phyloP scores from a whole-genome alignment of 2,797 vertebrate species.

The Crax fasciolata region DNA sequence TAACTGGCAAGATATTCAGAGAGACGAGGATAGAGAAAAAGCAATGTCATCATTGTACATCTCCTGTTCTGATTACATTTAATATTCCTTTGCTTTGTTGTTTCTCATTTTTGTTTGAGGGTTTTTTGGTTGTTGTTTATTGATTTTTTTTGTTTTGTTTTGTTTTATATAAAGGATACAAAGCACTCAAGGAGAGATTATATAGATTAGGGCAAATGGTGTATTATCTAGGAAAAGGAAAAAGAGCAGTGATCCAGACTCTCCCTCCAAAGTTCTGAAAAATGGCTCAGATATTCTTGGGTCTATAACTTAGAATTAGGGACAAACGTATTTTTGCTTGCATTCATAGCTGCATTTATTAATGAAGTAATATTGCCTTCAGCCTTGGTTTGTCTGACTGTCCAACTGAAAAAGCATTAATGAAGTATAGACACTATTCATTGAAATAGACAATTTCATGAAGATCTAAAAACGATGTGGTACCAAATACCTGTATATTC shows the following conservation, averaged over 20 bases:
- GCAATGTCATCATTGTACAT: not conserved
- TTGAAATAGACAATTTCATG: not conserved
- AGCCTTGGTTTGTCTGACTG: not conserved
- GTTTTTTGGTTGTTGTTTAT: accelerated
- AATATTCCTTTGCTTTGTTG: not conserved
- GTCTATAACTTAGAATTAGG: not conserved
- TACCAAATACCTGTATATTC: not conserved
- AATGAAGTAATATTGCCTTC: not conserved
- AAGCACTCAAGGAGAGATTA: not conserved
- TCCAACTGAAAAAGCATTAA: not conserved
- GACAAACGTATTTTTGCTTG: not conserved
- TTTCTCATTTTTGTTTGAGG: not conserved
- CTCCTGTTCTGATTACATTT: not conserved
- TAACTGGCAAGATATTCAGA: not conserved
- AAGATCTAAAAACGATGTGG: not conserved
- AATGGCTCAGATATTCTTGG: not conserved
- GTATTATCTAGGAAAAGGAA: not conserved
- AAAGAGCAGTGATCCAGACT: not conserved
- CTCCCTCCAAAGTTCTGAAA: not conserved
- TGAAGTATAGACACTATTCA: not conserved
- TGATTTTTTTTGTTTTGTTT: not conserved
- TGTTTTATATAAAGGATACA: not conserved
- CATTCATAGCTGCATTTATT: not conserved
- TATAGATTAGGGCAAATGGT: accelerated
- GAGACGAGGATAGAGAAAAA: not conserved